Conservation (phyloP, 2,888 invertebrate species). For the Amiota communis region DNA sequence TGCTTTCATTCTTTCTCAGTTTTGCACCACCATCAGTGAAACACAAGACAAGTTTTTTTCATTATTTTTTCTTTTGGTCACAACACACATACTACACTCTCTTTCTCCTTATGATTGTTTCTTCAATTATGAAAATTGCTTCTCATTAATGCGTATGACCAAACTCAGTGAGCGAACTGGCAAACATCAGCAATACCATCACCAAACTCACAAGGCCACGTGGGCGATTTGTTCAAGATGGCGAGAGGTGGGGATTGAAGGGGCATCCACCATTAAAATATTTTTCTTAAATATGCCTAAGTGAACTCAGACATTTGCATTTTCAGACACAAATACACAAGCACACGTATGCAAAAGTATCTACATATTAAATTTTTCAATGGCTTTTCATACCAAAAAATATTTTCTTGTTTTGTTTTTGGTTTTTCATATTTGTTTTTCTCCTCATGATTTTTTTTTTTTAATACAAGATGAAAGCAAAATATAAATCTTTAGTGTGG, state of each 20-base stretch:
- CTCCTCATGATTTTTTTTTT: background rate
- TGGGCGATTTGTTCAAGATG: too few relatives aligned
- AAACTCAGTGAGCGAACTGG: background rate
- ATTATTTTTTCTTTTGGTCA: constrained; percentile 35
- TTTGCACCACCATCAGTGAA: background rate
- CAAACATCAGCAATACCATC: background rate
- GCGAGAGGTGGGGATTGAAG: background rate
- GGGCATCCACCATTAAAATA: constrained; percentile 51
- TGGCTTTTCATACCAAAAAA: too few relatives aligned
- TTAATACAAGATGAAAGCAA: too few relatives aligned
- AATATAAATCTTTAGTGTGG: too few relatives aligned
- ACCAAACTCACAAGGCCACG: too few relatives aligned
- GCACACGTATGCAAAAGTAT: too few relatives aligned
- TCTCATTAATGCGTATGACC: constrained; percentile 49
- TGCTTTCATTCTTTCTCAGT: constrained; percentile 20
- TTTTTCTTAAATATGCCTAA: constrained; percentile 59
- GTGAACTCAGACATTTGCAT: constrained; percentile 56
- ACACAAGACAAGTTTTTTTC: background rate
- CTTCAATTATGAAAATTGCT: constrained; percentile 64
- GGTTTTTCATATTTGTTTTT: constrained; percentile 4
- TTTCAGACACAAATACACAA: too few relatives aligned
- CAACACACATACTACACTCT: too few relatives aligned
- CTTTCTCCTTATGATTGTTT: constrained; percentile 44
- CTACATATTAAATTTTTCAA: too few relatives aligned
- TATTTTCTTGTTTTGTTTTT: constrained; percentile 1